Evolutionary conservation across 2,113 vertebrate species (phyloP).

Genomic region (Neoarius graeffei): DNA sequence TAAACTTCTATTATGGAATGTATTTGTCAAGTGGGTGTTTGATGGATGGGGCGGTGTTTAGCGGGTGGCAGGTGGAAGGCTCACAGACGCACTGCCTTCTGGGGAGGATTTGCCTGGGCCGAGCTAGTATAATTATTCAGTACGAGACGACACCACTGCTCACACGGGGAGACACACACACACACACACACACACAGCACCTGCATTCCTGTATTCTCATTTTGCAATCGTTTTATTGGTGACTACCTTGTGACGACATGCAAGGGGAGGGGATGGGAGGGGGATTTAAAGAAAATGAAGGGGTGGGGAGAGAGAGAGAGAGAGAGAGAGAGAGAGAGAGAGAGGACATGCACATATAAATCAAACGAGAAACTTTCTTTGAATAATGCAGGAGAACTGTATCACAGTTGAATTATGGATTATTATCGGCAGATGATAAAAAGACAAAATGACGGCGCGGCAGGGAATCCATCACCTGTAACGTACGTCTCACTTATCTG

Average conservation of each 20-base stretch:
- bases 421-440: constrained; percentile 55
- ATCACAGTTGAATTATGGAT: constrained; percentile 58
- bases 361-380: constrained; percentile 56
- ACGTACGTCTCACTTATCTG: constrained; percentile 34
- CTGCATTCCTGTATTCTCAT: constrained; percentile 94
- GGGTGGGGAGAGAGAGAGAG: too few species aligned
- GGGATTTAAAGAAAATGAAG: constrained; percentile 16
- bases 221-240: constrained; percentile 81
- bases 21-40: constrained; percentile 99
- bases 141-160: constrained; percentile 89
- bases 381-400: constrained; percentile 58
- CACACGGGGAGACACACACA: constrained; percentile 36
- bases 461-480: constrained; percentile 52
- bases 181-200: constrained; percentile 62
- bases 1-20: constrained; percentile 99
- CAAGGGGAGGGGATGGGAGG: background rate
- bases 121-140: constrained; percentile 95
- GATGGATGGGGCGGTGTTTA: constrained; percentile 99
- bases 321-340: constrained; percentile 32
- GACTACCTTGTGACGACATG: constrained; percentile 52
- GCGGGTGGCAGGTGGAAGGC: constrained; percentile 98
- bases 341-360: constrained; percentile 46
- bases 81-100: constrained; percentile 91
- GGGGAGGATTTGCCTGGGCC: constrained; percentile 83
- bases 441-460: constrained; percentile 52